Conservation (phyloP, 2,113 vertebrate species). For the Zonotrichia leucophrys region DNA sequence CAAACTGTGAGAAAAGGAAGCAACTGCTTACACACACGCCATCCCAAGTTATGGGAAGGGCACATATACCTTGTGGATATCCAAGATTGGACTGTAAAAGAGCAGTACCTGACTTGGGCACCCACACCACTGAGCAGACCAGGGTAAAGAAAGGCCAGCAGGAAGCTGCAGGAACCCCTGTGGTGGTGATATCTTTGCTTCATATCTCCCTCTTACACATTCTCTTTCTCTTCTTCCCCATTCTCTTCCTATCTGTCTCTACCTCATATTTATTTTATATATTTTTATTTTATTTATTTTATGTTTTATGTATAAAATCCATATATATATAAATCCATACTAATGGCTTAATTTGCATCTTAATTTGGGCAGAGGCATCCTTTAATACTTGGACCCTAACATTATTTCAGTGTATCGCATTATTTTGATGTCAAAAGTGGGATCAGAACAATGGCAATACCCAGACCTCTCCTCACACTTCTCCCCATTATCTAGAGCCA, state of each 20-base stretch:
- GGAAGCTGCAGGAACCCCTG: not conserved
- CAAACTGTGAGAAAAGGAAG: not conserved
- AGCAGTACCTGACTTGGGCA: not conserved
- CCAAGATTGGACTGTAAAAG: rapidly evolving
- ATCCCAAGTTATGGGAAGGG: not conserved
- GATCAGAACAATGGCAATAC: not conserved
- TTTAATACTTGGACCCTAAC: not conserved
- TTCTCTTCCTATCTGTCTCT: not conserved
- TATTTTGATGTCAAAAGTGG: not conserved
- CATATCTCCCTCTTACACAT: not conserved
- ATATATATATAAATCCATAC: not conserved
- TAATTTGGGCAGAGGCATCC: too few relatives aligned
- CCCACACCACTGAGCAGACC: not conserved
- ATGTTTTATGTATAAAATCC: too few relatives aligned
- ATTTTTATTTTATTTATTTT: too few relatives aligned
- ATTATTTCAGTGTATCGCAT: not conserved
- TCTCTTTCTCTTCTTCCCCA: not conserved
- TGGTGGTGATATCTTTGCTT: not conserved
- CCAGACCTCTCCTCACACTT: not conserved
- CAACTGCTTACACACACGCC: not conserved
- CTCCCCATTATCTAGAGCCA: not conserved
- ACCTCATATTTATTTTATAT: not conserved
- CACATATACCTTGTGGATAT: too few relatives aligned
- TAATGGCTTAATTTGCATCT: not conserved
- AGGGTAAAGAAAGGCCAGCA: not conserved